phyloP scores from a whole-genome alignment of 2,888 invertebrate genomes.

The Polia nebulosa region DNA sequence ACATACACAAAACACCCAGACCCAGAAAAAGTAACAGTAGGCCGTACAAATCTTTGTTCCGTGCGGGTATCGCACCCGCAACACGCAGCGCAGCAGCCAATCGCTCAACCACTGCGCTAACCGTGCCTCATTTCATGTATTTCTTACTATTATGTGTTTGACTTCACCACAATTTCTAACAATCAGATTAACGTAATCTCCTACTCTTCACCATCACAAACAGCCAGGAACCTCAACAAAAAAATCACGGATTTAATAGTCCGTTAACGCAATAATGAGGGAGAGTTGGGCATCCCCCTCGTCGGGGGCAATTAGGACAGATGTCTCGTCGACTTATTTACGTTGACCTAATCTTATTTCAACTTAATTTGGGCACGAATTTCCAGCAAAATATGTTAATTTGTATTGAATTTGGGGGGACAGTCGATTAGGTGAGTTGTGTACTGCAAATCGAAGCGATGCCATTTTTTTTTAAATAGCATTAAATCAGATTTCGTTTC shows the following conservation, averaged over 20 bases:
- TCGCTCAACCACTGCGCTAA: no score
- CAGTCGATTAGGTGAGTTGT: conserved; percentile 44
- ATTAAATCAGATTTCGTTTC: no score
- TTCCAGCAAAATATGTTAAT: conserved; percentile 81
- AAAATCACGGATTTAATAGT: conserved; percentile 60
- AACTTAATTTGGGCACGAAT: conserved; percentile 76
- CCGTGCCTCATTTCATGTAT: no score
- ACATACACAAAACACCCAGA: no score
- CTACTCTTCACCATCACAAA: background rate
- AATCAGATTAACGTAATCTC: background rate
- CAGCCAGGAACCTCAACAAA: conserved; percentile 37
- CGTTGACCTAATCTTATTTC: conserved; percentile 78
- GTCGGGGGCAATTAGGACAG: conserved; percentile 72
- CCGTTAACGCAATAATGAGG: conserved; percentile 50
- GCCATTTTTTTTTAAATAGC: no score
- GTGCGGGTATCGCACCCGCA: no score
- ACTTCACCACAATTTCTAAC: no score
- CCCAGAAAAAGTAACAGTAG: no score
- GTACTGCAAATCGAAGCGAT: conserved; percentile 13
- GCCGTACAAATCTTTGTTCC: no score
- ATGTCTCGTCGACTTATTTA: conserved; percentile 74
- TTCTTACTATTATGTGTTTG: no score
- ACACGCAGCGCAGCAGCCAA: no score
- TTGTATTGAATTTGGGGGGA: conserved; percentile 72
- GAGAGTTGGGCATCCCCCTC: conserved; percentile 51